Evolutionary conservation across 2,797 vertebrate genomes (phyloP), one percentile per base, ranked within the genome.

Genomic region (Sebastes trivittatus): DNA sequence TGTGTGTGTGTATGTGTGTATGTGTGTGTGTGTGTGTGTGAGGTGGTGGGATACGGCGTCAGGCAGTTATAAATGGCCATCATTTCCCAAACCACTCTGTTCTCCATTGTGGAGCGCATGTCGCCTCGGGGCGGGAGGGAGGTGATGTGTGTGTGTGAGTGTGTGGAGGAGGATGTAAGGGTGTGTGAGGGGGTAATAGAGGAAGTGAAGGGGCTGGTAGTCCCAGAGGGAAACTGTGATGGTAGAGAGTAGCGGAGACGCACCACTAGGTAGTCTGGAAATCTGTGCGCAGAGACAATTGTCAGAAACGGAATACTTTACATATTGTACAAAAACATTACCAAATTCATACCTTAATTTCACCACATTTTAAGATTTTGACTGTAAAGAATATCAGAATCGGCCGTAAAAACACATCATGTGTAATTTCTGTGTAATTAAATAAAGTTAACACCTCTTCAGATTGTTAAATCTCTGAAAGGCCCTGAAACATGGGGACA

Each of bases 11-110:
- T 27, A 3, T 11, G 8, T 18, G 49, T 7, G 27, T 29, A 6
- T 11, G 42, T 11, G 34, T 10, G 36, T 11, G 25, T 11, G 34
- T 10, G 36, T 11, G 32, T 7, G 65, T 7, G 66, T 72, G 83
- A 55, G 75, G 83, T 62, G 75, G 74, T 82, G 83, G 73, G 86
- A 84, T 86, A 83, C 77, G 66, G 94, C 87, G 90, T 92, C 88
- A 95, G 94, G 94, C 95, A 95, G 95, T 97, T 97, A 96, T 96
- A 96, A 96, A 96, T 96, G 95, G 93, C 93, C 89, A 93, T 95
- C 93, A 96, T 96, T 96, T 96, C 95, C 95, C 94, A 94, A 95
- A 95, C 94, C 94, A 93, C 93, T 94, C 94, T 89, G 88, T 95
- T 95, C 92, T 95, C 94, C 92, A 94, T 95, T 95, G 95, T 95